phyloP scores from a whole-genome alignment of 2,888 invertebrate species.

The Aspidiotus rigidus region DNA sequence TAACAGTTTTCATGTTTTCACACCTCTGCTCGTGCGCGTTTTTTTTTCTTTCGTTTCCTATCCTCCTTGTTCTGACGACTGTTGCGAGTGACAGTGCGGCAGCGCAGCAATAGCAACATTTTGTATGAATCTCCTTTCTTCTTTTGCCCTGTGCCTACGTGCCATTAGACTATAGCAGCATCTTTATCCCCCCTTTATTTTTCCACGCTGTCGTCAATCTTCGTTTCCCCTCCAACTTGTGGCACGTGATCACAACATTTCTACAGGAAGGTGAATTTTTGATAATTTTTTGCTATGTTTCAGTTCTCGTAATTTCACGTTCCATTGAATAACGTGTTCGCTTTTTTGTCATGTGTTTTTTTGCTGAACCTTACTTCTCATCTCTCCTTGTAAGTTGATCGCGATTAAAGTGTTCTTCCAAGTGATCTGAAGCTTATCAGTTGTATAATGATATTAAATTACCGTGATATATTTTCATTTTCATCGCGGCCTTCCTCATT shows the following conservation, averaged over 20 bases:
- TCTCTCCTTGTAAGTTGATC: too few relatives aligned
- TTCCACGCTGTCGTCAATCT: slow-evolving; percentile 24
- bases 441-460: too few relatives aligned
- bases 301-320: slow-evolving; percentile 3
- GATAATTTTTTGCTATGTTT: neutral
- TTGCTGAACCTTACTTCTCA: too few relatives aligned
- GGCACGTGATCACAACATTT: neutral
- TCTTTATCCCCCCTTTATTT: slow-evolving; percentile 21
- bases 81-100: neutral
- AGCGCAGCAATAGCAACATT: neutral
- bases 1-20: neutral
- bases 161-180: neutral
- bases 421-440: too few relatives aligned
- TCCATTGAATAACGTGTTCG: too few relatives aligned
- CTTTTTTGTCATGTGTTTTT: too few relatives aligned
- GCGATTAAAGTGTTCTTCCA: too few relatives aligned
- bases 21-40: neutral
- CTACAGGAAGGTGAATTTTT: slow-evolving; percentile 7
- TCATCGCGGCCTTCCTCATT: too few relatives aligned
- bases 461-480: too few relatives aligned
- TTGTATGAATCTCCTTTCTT: too few relatives aligned
- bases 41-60: neutral
- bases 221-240: neutral
- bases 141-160: too few relatives aligned
- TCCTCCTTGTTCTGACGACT: neutral